Percentiles rank a stretch among this genome's conserved stretches.
These are phyloP conservation scores for Syrrhaptes paradoxus DNA, from an alignment of 2,113 vertebrate genomes.

Conservation along the genomic window DNA sequence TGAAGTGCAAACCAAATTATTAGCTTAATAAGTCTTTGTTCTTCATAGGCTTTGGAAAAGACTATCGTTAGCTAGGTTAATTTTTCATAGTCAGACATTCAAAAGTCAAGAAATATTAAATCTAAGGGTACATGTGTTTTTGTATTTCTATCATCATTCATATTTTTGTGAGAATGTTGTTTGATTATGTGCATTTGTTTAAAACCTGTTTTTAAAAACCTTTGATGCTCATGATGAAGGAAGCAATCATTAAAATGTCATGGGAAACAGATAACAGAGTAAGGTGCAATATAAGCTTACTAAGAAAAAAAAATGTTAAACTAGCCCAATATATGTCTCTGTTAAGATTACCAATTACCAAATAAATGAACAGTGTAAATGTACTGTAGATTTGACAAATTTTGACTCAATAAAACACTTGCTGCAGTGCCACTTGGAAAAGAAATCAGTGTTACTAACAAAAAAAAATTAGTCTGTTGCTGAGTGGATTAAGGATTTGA, in stretches of 20 bases:
- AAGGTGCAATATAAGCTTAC: neutral
- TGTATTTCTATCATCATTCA: neutral
- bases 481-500: neutral
- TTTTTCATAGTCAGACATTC: neutral
- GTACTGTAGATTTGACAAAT: neutral
- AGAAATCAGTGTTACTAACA: neutral
- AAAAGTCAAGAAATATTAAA: neutral
- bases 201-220: neutral
- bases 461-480: neutral
- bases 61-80: neutral
- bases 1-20: neutral
- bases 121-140: accelerated
- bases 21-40: neutral
- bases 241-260: neutral
- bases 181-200: neutral
- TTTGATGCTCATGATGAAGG: neutral
- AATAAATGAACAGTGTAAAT: neutral
- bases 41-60: neutral
- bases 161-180: neutral
- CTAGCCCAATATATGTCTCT: neutral
- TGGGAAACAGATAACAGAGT: neutral
- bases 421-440: neutral
- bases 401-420: neutral
- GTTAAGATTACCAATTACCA: neutral
- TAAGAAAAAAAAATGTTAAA: neutral